These are phyloP conservation scores for Drosophila melanica DNA, from an alignment of 1,140 invertebrate genomes.

Conservation along the genomic window DNA sequence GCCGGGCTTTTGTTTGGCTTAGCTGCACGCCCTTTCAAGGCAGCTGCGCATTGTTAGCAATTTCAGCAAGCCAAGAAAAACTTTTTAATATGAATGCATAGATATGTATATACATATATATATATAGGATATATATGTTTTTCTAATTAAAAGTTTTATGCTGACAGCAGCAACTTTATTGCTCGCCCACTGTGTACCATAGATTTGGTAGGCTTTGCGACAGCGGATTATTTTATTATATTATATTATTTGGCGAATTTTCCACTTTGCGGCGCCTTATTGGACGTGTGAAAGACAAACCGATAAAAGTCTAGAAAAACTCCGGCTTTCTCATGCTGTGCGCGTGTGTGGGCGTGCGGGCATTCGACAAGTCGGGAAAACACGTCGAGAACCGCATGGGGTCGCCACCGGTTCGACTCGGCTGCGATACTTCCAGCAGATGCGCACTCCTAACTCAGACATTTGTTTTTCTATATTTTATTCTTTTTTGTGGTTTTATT, in stretches of 20 bases:
- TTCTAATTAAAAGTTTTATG: conserved; percentile 68
- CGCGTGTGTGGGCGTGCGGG: background rate
- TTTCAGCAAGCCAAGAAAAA: conserved; percentile 45
- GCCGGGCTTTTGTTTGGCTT: conserved; percentile 43
- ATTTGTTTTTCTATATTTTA: conserved; percentile 1
- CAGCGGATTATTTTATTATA: conserved; percentile 53
- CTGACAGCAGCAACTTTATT: conserved; percentile 30
- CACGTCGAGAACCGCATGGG: conserved; percentile 14
- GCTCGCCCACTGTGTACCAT: conserved; percentile 34
- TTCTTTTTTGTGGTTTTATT: conserved; percentile 4
- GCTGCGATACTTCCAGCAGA: background rate
- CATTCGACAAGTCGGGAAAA: conserved; percentile 18
- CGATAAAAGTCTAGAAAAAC: conserved; percentile 35
- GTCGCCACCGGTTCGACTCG: background rate
- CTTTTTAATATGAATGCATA: conserved; percentile 27
- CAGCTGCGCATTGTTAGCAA: conserved; percentile 34
- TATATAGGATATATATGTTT: conserved; percentile 19
- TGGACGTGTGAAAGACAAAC: conserved; percentile 25
- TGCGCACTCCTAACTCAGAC: conserved; percentile 10
- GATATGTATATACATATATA: background rate
- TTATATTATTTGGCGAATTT: conserved; percentile 42
- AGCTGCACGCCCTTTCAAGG: conserved; percentile 30
- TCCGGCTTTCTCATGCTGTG: background rate
- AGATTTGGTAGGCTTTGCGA: conserved; percentile 3
- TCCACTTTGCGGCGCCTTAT: conserved; percentile 43